phyloP scores from a whole-genome alignment of 2,113 vertebrate species.

The Saimiri boliviensis region DNA sequence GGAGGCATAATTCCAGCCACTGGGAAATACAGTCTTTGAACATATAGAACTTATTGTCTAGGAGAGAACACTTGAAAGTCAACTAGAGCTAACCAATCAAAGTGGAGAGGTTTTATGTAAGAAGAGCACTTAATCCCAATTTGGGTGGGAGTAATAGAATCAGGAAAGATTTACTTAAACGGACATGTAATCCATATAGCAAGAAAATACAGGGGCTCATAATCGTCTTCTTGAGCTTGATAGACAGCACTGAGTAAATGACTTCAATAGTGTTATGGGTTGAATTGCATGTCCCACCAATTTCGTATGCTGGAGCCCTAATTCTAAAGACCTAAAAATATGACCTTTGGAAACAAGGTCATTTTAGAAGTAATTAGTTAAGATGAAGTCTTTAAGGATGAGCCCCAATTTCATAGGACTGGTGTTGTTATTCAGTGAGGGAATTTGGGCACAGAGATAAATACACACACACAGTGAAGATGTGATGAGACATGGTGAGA shows the following conservation, averaged over 20 bases:
- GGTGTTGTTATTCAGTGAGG: not conserved
- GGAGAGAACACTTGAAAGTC: not conserved
- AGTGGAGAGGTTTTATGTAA: not conserved
- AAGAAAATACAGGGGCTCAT: not conserved
- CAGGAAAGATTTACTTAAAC: not conserved
- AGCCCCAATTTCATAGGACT: not conserved
- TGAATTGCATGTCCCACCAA: not conserved
- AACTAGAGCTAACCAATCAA: not conserved
- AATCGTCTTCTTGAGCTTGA: not conserved
- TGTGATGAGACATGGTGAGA: not conserved
- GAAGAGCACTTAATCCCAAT: not conserved
- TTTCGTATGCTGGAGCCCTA: not conserved
- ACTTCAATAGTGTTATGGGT: not conserved
- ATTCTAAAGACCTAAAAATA: not conserved
- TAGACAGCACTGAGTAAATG: not conserved
- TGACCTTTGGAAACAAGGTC: not conserved
- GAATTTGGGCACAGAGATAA: not conserved
- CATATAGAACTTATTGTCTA: not conserved
- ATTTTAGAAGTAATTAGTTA: not conserved
- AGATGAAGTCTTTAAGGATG: not conserved
- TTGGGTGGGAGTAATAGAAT: not conserved
- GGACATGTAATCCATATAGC: not conserved
- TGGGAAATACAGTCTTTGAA: not conserved
- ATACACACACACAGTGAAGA: not conserved
- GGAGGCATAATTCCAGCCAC: not conserved